Evolutionary conservation across 1,140 invertebrate species (phyloP).

Genomic region (Vanessa atalanta): DNA sequence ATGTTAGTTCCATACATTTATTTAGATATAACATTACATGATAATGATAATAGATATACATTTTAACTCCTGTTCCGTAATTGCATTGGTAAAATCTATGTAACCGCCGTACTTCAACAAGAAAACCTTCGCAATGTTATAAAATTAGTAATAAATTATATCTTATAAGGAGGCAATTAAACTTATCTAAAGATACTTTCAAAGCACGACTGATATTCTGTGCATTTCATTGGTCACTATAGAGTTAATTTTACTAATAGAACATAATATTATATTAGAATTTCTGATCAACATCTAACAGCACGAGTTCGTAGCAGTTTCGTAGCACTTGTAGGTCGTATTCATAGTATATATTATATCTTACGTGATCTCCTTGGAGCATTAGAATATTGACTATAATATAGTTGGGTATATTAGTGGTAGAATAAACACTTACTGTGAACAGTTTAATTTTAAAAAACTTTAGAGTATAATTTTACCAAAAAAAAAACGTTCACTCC

Average conservation of each 20-base stretch:
- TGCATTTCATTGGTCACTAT: neutral
- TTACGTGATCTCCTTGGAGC: conserved; percentile 1
- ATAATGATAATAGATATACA: too few relatives aligned
- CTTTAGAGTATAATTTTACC: neutral
- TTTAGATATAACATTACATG: too few relatives aligned
- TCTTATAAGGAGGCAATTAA: too few relatives aligned
- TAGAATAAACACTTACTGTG: neutral
- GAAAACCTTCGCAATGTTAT: too few relatives aligned
- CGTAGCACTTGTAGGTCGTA: conserved; percentile 7
- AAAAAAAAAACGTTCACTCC: too few relatives aligned
- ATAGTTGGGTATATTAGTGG: neutral
- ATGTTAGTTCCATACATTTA: too few relatives aligned
- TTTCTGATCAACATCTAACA: neutral
- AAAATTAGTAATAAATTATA: too few relatives aligned
- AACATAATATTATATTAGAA: neutral
- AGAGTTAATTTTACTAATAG: neutral
- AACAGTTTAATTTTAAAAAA: neutral
- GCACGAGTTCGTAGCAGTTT: neutral
- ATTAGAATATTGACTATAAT: neutral
- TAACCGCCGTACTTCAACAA: too few relatives aligned
- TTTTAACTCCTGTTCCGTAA: too few relatives aligned
- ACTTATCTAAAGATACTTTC: too few relatives aligned
- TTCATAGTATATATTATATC: neutral
- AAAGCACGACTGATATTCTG: neutral
- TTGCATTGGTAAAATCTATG: too few relatives aligned